Evolutionary conservation across 53 echinoderm and acorn worm species (phyloP).

Genomic region (Patiria pectinifera): DNA sequence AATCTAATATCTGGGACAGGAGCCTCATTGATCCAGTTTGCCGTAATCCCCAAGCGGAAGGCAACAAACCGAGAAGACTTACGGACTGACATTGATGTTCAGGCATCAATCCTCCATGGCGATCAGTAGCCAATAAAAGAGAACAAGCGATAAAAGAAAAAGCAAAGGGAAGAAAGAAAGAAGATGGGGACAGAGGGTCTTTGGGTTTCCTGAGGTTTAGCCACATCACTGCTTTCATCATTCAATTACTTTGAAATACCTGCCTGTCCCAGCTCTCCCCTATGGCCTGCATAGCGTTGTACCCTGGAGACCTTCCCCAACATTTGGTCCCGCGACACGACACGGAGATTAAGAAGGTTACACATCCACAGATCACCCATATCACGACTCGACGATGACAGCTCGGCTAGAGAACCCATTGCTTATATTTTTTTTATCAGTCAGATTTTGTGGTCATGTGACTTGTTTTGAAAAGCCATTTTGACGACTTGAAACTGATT

Average conservation of each 20-base stretch:
- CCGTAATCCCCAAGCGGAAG: neutral
- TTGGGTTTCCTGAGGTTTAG: neutral
- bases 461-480: neutral
- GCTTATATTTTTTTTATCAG: neutral
- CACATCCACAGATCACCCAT: slow-evolving; percentile 26
- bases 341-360: slow-evolving; percentile 29
- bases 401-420: slow-evolving; percentile 28
- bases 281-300: slow-evolving; percentile 2
- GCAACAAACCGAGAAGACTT: neutral
- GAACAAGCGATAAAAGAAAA: neutral
- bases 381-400: slow-evolving; percentile 27
- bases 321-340: slow-evolving; percentile 1
- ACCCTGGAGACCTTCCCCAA: slow-evolving; percentile 29
- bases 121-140: neutral
- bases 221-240: slow-evolving; percentile 41
- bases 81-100: slow-evolving; percentile 34
- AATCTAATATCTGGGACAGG: slow-evolving; percentile 17
- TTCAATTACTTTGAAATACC: slow-evolving; percentile 52
- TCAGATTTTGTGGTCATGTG: neutral
- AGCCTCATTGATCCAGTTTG: slow-evolving; percentile 23
- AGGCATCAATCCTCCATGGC: slow-evolving; percentile 2
- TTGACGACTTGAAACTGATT: neutral
- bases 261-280: slow-evolving; percentile 19
- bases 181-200: neutral
- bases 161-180: neutral